A percentile compares a stretch with the other conserved stretches of the same genome.
Conservation (phyloP, 2,797 vertebrate species). For the Mallotus villosus region DNA sequence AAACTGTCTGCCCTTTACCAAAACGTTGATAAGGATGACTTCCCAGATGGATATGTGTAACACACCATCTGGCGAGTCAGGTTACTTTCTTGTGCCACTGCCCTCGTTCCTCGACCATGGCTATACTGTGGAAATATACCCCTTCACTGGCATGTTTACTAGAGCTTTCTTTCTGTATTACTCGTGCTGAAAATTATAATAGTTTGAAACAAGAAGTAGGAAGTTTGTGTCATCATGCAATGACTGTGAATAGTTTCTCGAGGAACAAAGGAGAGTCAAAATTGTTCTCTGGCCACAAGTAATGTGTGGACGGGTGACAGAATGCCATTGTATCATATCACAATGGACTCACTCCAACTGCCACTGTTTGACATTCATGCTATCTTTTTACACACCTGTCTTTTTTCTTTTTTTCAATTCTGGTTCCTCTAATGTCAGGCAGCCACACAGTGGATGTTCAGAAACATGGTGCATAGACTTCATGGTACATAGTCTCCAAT, state of each 20-base stretch:
- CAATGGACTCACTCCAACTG: slow-evolving; percentile 18
- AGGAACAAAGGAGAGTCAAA: slow-evolving; percentile 13
- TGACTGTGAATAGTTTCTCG: slow-evolving; percentile 4
- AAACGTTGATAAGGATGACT: too few species aligned
- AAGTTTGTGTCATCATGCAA: slow-evolving; percentile 15
- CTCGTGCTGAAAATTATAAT: neutral
- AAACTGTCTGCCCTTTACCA: too few species aligned
- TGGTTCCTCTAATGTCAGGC: slow-evolving; percentile 22
- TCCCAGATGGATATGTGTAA: too few species aligned
- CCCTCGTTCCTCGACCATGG: neutral
- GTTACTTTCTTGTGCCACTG: too few species aligned
- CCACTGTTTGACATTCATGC: slow-evolving; percentile 21
- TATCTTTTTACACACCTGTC: slow-evolving; percentile 13
- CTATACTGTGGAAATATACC: neutral
- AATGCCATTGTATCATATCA: slow-evolving; percentile 34
- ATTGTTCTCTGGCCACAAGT: slow-evolving; percentile 29
- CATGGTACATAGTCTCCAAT: too few species aligned
- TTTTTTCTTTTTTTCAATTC: slow-evolving; percentile 14
- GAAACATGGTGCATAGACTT: neutral
- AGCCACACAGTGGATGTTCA: slow-evolving; percentile 6
- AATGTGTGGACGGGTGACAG: slow-evolving; percentile 31
- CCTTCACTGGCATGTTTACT: neutral
- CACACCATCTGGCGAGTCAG: too few species aligned
- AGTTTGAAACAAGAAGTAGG: slow-evolving; percentile 8
- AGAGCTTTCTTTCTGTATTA: neutral